A percentile compares a stretch with the other conserved stretches of the same genome.
phyloP scores from a whole-genome alignment of 2,888 invertebrate species.

The Papilio protenor region DNA sequence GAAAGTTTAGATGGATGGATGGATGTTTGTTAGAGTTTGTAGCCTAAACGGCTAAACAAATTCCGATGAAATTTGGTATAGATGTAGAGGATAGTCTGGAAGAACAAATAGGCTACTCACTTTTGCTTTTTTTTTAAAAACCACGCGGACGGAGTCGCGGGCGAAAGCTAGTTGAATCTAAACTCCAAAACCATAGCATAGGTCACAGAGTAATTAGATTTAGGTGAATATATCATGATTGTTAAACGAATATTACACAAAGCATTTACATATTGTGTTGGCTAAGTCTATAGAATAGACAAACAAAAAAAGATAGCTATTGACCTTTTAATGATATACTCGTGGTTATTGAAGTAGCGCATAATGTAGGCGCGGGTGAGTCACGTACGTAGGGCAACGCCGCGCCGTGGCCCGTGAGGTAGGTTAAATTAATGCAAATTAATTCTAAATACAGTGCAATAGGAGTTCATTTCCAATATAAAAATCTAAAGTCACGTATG shows the following conservation, averaged over 20 bases:
- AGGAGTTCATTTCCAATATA: neutral
- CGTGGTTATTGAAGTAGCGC: neutral
- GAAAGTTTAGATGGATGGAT: too few species aligned
- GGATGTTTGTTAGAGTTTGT: too few species aligned
- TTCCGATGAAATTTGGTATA: too few species aligned
- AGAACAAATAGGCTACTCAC: too few species aligned
- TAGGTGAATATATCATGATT: neutral
- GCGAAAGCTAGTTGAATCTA: neutral
- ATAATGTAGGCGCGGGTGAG: neutral
- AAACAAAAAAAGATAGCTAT: slow-evolving; percentile 3
- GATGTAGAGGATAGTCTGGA: too few species aligned
- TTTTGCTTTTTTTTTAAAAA: too few species aligned
- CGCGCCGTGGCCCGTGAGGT: neutral
- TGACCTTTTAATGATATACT: neutral
- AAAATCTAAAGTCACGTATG: neutral
- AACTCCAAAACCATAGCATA: neutral
- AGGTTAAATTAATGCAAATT: slow-evolving; percentile 9
- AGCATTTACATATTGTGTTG: neutral
- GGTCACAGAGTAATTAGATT: neutral
- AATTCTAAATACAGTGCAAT: slow-evolving; percentile 12
- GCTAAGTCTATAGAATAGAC: neutral
- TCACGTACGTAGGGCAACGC: neutral
- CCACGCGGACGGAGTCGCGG: too few species aligned
- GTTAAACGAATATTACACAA: neutral
- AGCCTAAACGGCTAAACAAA: too few species aligned